Percentiles rank a stretch among this genome's conserved stretches.
Conservation (phyloP, 1,140 invertebrate species). For the Stegodyphus mimosarum region DNA sequence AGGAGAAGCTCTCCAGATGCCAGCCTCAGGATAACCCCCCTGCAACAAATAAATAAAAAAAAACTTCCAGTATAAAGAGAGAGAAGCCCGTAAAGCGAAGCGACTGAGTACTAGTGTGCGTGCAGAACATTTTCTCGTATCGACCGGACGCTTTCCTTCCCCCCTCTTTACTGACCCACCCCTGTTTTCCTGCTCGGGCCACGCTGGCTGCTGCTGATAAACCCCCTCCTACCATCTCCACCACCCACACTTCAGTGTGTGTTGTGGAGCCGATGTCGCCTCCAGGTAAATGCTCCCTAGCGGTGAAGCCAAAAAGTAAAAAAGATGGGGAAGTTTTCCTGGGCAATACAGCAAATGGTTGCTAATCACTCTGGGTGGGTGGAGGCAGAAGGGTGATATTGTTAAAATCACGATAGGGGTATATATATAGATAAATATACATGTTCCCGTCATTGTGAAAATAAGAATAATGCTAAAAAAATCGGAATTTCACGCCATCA, state of each 20-base stretch:
- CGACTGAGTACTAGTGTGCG: constrained; percentile 30
- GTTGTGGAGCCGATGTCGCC: constrained; percentile 42
- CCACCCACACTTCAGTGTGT: constrained; percentile 3
- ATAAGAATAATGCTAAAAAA: too few relatives aligned
- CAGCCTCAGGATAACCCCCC: constrained; percentile 43
- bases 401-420: too few relatives aligned
- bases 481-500: too few relatives aligned
- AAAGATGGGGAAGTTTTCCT: constrained; percentile 6
- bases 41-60: constrained; percentile 47
- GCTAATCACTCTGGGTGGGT: constrained; percentile 19
- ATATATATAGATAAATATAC: too few relatives aligned
- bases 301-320: constrained; percentile 13
- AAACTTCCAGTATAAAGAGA: constrained; percentile 13
- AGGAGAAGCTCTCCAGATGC: constrained; percentile 56
- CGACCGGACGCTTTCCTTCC: constrained; percentile 36
- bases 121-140: constrained; percentile 53
- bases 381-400: not conserved
- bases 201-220: constrained; percentile 51
- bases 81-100: constrained; percentile 45
- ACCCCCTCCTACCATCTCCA: constrained; percentile 11
- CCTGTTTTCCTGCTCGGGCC: not conserved
- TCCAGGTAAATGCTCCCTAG: constrained; percentile 39
- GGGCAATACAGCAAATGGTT: constrained; percentile 30
- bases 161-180: constrained; percentile 1
- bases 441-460: too few relatives aligned